Evolutionary conservation across 2,797 vertebrate genomes (phyloP).

Genomic region (Neoniphon sammara): DNA sequence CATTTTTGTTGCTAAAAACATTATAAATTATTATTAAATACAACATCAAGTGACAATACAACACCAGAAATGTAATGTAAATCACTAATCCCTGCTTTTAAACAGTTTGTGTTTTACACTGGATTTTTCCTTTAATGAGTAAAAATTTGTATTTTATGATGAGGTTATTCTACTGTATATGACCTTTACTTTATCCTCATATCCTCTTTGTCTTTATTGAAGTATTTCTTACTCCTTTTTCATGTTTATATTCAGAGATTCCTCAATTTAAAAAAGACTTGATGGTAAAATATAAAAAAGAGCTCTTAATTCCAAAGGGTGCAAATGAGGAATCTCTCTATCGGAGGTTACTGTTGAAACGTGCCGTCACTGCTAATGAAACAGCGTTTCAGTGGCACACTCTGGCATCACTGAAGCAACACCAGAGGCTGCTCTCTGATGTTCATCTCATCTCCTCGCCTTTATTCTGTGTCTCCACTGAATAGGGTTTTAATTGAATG

Average conservation of each 20-base stretch:
- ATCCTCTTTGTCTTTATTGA: neutral
- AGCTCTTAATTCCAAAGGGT: neutral
- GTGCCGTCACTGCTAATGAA: conserved; percentile 53
- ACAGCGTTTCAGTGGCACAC: conserved; percentile 12
- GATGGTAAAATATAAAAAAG: neutral
- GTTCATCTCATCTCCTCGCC: conserved; percentile 30
- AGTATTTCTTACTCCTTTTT: neutral
- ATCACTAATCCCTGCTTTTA: too few relatives aligned
- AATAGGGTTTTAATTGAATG: conserved; percentile 60
- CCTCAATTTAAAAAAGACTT: neutral
- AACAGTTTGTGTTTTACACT: too few relatives aligned
- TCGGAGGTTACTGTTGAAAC: neutral
- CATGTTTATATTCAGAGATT: neutral
- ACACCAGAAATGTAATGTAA: too few relatives aligned
- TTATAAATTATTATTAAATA: too few relatives aligned
- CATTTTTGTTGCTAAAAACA: too few relatives aligned
- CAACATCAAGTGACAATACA: too few relatives aligned
- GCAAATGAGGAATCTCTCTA: neutral
- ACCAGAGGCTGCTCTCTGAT: conserved; percentile 32
- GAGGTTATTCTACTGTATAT: neutral
- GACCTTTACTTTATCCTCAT: neutral
- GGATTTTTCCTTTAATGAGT: too few relatives aligned
- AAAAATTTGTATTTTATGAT: neutral
- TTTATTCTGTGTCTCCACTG: conserved; percentile 40
- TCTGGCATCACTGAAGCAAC: conserved; percentile 32